Percentiles rank a stretch among this genome's conserved stretches.
These are phyloP conservation scores for Lepus townsendii DNA, from an alignment of 2,797 vertebrate species.

Conservation along the genomic window DNA sequence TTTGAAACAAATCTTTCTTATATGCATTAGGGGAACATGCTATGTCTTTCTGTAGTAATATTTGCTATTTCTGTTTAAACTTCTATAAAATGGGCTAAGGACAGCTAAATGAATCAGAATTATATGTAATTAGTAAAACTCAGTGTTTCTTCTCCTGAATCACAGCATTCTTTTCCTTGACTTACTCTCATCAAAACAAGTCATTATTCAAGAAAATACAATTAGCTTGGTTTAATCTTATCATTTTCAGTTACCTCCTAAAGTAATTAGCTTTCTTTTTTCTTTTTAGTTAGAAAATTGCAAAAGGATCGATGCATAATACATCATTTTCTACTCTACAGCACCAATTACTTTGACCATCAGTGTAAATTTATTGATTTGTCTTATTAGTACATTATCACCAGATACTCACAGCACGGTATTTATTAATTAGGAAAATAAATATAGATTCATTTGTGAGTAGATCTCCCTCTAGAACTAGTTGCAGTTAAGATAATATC, in stretches of 20 bases:
- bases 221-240: slow-evolving; percentile 91
- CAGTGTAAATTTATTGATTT: slow-evolving; percentile 91
- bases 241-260: slow-evolving; percentile 88
- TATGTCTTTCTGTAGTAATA: background rate
- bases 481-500: slow-evolving; percentile 70
- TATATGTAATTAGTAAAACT: slow-evolving; percentile 85
- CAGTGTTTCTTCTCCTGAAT: slow-evolving; percentile 78
- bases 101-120: slow-evolving; percentile 77
- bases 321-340: slow-evolving; percentile 86
- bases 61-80: slow-evolving; percentile 73
- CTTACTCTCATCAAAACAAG: slow-evolving; percentile 88
- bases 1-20: slow-evolving; percentile 4
- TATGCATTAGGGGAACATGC: background rate
- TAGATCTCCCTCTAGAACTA: slow-evolving; percentile 84
- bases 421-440: slow-evolving; percentile 89
- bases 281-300: slow-evolving; percentile 88
- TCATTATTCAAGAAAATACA: slow-evolving; percentile 88
- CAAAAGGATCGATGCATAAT: slow-evolving; percentile 88
- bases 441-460: slow-evolving; percentile 87
- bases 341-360: slow-evolving; percentile 88
- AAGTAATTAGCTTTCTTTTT: slow-evolving; percentile 90
- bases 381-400: slow-evolving; percentile 89
- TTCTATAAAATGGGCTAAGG: slow-evolving; percentile 75
- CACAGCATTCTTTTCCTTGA: slow-evolving; percentile 82
- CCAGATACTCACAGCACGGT: slow-evolving; percentile 88